Evolutionary conservation across 2,113 vertebrate genomes (phyloP).

Genomic region (Urocynchramus pylzowi): DNA sequence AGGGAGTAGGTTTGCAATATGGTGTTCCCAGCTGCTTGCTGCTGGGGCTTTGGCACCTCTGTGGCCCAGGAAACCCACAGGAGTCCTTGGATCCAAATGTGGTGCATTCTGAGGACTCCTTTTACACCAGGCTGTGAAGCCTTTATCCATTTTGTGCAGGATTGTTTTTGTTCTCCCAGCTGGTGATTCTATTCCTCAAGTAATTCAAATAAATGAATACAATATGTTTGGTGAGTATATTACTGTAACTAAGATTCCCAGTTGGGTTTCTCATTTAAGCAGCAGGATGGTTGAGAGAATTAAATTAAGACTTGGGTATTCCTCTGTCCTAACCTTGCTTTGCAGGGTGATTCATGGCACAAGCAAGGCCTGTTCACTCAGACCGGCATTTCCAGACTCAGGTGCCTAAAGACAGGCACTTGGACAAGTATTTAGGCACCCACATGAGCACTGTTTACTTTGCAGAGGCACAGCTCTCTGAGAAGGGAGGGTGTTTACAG

Average conservation of each 20-base stretch:
- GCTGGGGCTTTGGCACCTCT: not conserved
- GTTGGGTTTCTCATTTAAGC: slow-evolving; percentile 22
- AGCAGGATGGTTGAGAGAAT: not conserved
- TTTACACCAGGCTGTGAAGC: not conserved
- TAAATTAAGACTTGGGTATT: not conserved
- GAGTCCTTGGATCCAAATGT: not conserved
- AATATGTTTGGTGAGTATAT: slow-evolving; percentile 18
- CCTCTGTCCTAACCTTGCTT: not conserved
- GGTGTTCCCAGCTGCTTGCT: not conserved
- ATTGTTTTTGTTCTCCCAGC: not conserved
- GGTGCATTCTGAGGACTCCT: not conserved
- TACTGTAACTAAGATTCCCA: slow-evolving; percentile 36
- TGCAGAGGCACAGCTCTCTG: not conserved
- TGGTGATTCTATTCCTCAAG: not conserved
- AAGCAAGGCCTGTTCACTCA: not conserved
- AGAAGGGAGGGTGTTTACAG: not conserved
- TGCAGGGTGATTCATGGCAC: not conserved
- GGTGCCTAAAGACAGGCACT: not conserved
- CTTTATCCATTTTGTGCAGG: not conserved
- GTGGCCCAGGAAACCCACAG: not conserved
- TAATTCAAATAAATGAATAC: slow-evolving; percentile 22
- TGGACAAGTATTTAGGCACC: not conserved
- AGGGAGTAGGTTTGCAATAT: not conserved
- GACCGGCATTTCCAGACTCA: not conserved
- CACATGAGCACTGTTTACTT: not conserved